These are phyloP conservation scores for Megalopta genalis DNA, from an alignment of 1,140 invertebrate species.

Conservation along the genomic window DNA sequence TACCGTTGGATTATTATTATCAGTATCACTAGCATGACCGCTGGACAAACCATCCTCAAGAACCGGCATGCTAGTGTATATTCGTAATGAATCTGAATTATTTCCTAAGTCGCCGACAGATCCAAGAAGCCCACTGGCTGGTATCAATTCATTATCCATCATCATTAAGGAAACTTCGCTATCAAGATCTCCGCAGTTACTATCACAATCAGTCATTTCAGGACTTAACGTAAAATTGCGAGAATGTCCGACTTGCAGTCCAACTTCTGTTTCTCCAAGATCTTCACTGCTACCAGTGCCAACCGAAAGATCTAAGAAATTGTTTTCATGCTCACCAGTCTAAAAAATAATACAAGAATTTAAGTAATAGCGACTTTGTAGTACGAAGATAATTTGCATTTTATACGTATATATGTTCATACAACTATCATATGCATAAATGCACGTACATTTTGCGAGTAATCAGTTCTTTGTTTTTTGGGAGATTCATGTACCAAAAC, in stretches of 20 bases:
- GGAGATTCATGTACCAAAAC: conserved; percentile 79
- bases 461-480: conserved; percentile 76
- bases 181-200: conserved; percentile 91
- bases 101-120: conserved; percentile 81
- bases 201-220: conserved; percentile 97
- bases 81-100: conserved; percentile 81
- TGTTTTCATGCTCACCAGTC: conserved; percentile 82
- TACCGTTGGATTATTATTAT: conserved; percentile 90
- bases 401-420: background rate
- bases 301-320: conserved; percentile 84
- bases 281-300: conserved; percentile 86
- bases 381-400: background rate
- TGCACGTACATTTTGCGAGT: conserved; percentile 62
- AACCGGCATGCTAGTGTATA: conserved; percentile 92
- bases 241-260: conserved; percentile 83
- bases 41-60: conserved; percentile 95
- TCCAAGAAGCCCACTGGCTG: conserved; percentile 76
- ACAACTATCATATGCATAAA: background rate
- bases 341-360: conserved; percentile 61
- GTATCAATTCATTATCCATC: conserved; percentile 85
- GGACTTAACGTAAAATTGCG: conserved; percentile 94
- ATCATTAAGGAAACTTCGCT: conserved; percentile 88
- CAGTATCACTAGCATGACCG: conserved; percentile 94
- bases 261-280: conserved; percentile 85
- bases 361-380: background rate